Evolutionary conservation across 37 sponge, comb jelly and placozoan species (phyloP), one percentile per base, ranked within the genome.

Genomic region (Eunapius fragilis): DNA sequence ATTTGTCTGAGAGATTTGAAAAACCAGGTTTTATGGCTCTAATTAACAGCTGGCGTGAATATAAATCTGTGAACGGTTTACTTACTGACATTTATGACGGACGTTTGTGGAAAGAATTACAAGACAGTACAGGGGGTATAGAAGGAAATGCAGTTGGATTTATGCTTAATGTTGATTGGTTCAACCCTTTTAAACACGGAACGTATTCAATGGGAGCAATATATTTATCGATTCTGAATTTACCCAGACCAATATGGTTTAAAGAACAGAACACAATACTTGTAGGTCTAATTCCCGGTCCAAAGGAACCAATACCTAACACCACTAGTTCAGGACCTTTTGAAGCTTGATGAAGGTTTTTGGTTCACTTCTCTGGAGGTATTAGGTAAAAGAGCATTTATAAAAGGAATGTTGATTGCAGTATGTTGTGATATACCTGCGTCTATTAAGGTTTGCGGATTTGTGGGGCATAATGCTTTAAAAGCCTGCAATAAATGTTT

Each of bases 361-460:
- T 76, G 17, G 23, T 26, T 67, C 12, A 0, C 6, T n/a, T 14
- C 10, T 2, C 58, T 19, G 13, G 36, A 82, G 32, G 58, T 24
- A 9, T 27, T 45, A 30, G n/a, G 68, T 14, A 22, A 33, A 2
- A 10, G 58, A 10, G 58, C 14, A 19, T 11, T 58, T 58, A 17
- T 58, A 1, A 58, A 58, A 58, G 71, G 79, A 25, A 70, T 74
- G 22, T 35, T 91, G 23, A 35, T 84, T 31, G 84, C 87, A 37
- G 58, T 87, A 67, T 72, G 75, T 70, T 91, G 87, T 87, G 92
- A 91, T 35, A 87, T 91, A 24, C 88, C 92, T 33, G 92, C 92
- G 25, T 73, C 82, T 22, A 77, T 88, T 22, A 91, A 91, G 38
- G 71, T 91, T 25, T 79, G 84, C 84, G 92, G 92, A 25, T 87